Evolutionary conservation across 1,140 invertebrate genomes (phyloP), one percentile per base, ranked within the genome.

Genomic region (Pomphorhynchus laevis): DNA sequence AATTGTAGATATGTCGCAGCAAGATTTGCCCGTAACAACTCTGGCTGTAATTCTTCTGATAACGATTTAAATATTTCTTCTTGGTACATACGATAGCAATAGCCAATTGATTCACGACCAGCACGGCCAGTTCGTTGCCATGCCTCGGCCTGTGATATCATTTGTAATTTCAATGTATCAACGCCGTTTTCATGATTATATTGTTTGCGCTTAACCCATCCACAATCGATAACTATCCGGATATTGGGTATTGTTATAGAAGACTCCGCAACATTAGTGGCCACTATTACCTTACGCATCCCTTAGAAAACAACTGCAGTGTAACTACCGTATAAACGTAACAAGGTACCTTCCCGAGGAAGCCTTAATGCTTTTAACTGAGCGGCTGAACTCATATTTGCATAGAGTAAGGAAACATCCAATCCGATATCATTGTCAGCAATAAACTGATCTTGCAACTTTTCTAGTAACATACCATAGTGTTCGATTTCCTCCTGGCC

Each of bases 401-500:
- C 41, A 29, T 43, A 43, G 4, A 43, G n/a, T n/a, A 34, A 25
- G 41, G 41, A 3, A 43, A 17, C 8, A n/a, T n/a, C n/a, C n/a
- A n/a, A n/a, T n/a, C n/a, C n/a, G n/a, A n/a, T n/a, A n/a, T n/a
- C n/a, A n/a, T n/a, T n/a, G n/a, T 29, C 27, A 9, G 31, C 38
- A 21, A 40, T 25, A 23, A 41, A 23, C 12, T 32, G 39, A n/a
- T 21, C 20, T 9, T 27, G 23, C 11, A 24, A 25, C 24, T 16
- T n/a, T 16, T 39, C 32, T 34, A 11, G 23, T 41, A 14, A 34
- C 33, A 23, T 37, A 34, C 12, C 38, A 20, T 34, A 38, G 24
- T 18, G 14, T 41, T 93, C 80, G 47, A 98, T 93, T 66, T 95
- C 86, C 55, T 95, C 84, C 62, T 91, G 79, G 3, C 86, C 86